phyloP scores from a whole-genome alignment of 2,888 invertebrate species.

The Standfussiana lucernea region DNA sequence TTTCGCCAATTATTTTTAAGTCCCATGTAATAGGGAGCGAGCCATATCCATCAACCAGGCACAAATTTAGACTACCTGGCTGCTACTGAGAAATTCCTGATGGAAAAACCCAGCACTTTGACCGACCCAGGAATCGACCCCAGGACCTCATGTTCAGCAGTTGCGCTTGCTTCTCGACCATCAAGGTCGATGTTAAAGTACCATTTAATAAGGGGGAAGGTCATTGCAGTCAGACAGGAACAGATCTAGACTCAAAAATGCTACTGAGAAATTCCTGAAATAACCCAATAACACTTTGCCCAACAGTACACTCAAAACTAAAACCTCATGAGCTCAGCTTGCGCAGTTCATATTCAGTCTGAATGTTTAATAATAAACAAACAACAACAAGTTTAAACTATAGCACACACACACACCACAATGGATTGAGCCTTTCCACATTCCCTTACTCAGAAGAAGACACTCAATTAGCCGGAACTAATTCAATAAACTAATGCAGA shows the following conservation, averaged over 20 bases:
- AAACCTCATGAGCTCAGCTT: background rate
- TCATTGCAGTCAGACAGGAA: background rate
- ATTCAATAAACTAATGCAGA: conserved; percentile 27
- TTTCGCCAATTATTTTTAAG: background rate
- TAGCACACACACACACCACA: background rate
- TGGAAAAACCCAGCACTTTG: background rate
- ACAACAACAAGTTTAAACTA: background rate
- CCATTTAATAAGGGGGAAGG: background rate
- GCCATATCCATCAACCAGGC: background rate
- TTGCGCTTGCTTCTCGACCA: background rate
- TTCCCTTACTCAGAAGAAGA: background rate
- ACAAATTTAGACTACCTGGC: background rate
- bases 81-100: background rate
- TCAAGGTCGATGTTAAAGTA: background rate
- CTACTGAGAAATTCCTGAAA: background rate
- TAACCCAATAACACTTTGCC: background rate
- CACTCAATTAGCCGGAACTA: conserved; percentile 23
- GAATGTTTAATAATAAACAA: background rate
- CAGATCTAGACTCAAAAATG: background rate
- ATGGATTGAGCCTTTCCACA: background rate
- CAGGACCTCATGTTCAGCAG: background rate
- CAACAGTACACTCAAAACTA: background rate
- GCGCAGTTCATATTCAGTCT: background rate
- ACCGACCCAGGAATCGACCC: background rate
- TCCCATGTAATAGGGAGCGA: background rate